Evolutionary conservation across 2,113 vertebrate species (phyloP), one percentile per base, ranked within the genome.

Genomic region (Orcinus orca): DNA sequence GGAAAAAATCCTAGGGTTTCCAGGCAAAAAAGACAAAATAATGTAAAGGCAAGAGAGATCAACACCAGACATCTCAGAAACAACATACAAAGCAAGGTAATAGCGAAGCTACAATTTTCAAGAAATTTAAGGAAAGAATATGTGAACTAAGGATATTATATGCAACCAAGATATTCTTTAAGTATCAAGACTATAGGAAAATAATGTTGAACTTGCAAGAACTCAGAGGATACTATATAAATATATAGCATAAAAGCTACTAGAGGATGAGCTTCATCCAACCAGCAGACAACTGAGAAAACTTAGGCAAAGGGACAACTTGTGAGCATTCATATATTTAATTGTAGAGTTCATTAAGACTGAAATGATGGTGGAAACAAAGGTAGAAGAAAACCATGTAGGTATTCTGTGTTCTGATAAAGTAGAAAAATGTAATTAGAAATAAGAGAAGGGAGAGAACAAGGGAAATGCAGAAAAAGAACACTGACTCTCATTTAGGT

Each of bases 71-170:
- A 44, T 79, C 29, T 58, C 33, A 74, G 62, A 67, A 92, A 47
- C 18, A 80, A 89, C 11, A 92, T 6, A 96, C 6, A 36, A 86
- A 79, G 9, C 53, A 53, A 65, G 65, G 50, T 36, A 53, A 77
- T 3, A 73, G 47, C 31, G 17, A 84, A 65, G 25, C 65, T 47
- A 60, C 10, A 50, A 36, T 93, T 93, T 95, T 91, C 47, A 91
- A 44, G 5, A 93, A 83, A 81, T 6, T 96, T 85, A 80, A 94
- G 74, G 36, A 65, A 85, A 80, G 55, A 89, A 73, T 89, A 94
- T 55, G 41, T 70, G 67, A 94, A 94, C 79, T 36, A 68, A 47
- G 67, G 25, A 55, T 79, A 89, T 88, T 81, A 76, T 50, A 41
- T 74, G 85, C 31, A 86, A 63, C 6, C 21, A 70, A 89, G 44